phyloP scores from a whole-genome alignment of 2,888 invertebrate genomes.

The Drosophila atroscutellata region DNA sequence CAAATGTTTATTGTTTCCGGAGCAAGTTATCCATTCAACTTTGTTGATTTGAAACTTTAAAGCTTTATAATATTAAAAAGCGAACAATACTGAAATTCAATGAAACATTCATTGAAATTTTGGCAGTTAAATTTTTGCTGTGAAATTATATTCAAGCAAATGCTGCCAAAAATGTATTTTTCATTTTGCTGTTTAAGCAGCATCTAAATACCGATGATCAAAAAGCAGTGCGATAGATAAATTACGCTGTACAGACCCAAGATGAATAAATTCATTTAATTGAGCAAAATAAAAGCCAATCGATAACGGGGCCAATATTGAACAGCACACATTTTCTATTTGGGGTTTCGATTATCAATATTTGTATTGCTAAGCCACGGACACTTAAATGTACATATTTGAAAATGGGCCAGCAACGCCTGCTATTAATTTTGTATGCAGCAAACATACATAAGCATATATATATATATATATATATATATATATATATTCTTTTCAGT shows the following conservation, averaged over 20 bases:
- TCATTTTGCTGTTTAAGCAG: neutral
- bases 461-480: neutral
- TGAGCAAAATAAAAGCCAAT: neutral
- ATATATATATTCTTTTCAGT: conserved; percentile 10
- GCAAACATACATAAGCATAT: neutral
- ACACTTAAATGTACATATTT: conserved; percentile 22
- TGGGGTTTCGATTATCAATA: neutral
- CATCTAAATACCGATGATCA: neutral
- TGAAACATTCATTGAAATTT: neutral
- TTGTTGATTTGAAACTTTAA: neutral
- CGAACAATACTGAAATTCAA: neutral
- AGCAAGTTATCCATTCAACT: no score
- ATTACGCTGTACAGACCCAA: neutral
- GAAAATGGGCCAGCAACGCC: conserved; percentile 10
- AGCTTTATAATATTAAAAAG: neutral
- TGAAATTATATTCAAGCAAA: neutral
- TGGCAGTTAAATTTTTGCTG: neutral
- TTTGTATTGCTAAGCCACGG: neutral
- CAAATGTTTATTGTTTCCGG: neutral
- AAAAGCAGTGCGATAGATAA: neutral
- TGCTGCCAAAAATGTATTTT: neutral
- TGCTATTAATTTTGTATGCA: conserved; percentile 11
- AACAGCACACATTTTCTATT: neutral
- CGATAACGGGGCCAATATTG: neutral
- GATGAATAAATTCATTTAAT: neutral